Base-by-base conservation (phyloP, 2,797 vertebrate genomes). In the Leptoclinus maculatus region DNA sequence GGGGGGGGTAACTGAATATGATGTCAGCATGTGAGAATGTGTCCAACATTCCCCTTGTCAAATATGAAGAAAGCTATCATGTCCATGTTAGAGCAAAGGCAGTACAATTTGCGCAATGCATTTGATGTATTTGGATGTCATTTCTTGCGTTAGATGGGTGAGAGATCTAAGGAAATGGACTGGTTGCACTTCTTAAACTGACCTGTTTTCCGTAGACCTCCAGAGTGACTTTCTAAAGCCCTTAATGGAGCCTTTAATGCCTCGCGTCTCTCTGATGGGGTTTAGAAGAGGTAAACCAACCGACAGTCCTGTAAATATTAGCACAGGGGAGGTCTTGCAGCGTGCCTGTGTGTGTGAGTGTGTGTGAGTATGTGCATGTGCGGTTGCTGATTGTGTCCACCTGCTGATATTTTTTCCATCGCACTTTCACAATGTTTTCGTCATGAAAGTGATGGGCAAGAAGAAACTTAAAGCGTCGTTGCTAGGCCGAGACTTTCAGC, bases 221-320 rank as follows among this genome's bases (percentile, higher is more conserved):
- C 66, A 4, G 29, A 80, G 75, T 39, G 62, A 82, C 78, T 83
- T 81, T 78, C 68, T 70, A 70, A 88, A 89, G 80, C 88, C 47
- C 69, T 86, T 90, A 90, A 93, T 91, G 87, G 88, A 89, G 70
- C 59, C 71, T 86, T 82, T 77, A 88, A 90, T 87, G 82, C 88
- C 66, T 72, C 45, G 23, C 2, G 9, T 88, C 83, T 87, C 69
- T 80, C 62, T 82, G 76, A 90, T 79, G 43, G 59, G 73, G 23
- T 69, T 80, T 82, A 68, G 73, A 70, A 79, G 64, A 87, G 2
- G 67, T 90, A 91, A 91, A 90, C 91, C 53, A 59, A 86, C 65
- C 56, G 87, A 84, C 85, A 77, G 73, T 79, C 63, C 16, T 81
- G 80, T 92, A 93, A 91, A 94, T 93, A 92, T 92, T 92, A 91